These are phyloP conservation scores for Hydriomena furcata DNA, from an alignment of 2,888 invertebrate species.

Conservation along the genomic window DNA sequence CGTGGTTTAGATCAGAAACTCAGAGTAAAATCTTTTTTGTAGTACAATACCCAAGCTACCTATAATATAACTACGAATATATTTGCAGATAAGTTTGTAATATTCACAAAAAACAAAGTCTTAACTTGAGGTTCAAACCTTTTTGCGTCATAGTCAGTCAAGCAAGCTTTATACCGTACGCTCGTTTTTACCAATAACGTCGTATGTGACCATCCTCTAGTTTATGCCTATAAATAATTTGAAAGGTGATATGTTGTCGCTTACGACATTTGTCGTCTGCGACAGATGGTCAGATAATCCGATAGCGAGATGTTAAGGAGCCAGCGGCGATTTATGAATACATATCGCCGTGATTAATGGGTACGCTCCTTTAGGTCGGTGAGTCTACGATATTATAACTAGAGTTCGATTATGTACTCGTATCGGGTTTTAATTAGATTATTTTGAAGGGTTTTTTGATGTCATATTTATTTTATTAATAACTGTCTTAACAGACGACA, in stretches of 20 bases:
- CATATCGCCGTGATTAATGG: constrained; percentile 53
- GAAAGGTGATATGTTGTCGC: constrained; percentile 30
- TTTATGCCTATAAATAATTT: constrained; percentile 22
- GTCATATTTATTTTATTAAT: no score
- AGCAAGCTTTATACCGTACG: no score
- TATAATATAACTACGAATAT: no score
- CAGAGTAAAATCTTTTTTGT: no score
- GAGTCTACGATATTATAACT: background rate
- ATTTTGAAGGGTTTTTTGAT: background rate
- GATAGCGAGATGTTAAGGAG: constrained; percentile 33
- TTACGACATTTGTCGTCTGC: constrained; percentile 22
- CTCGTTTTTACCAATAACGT: background rate
- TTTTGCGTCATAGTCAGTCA: no score
- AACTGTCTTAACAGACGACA: no score
- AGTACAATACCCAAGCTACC: no score
- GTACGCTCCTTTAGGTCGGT: constrained; percentile 6
- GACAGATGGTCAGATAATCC: constrained; percentile 22
- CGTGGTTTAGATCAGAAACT: no score
- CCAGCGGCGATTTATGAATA: constrained; percentile 56
- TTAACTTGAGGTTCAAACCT: no score
- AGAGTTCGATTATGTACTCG: background rate
- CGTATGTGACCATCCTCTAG: constrained; percentile 11
- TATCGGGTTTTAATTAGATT: constrained; percentile 1
- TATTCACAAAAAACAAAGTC: no score
- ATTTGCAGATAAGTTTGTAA: no score